These are phyloP conservation scores for Euglossa dilemma DNA, from an alignment of 1,140 invertebrate species.

Conservation along the genomic window DNA sequence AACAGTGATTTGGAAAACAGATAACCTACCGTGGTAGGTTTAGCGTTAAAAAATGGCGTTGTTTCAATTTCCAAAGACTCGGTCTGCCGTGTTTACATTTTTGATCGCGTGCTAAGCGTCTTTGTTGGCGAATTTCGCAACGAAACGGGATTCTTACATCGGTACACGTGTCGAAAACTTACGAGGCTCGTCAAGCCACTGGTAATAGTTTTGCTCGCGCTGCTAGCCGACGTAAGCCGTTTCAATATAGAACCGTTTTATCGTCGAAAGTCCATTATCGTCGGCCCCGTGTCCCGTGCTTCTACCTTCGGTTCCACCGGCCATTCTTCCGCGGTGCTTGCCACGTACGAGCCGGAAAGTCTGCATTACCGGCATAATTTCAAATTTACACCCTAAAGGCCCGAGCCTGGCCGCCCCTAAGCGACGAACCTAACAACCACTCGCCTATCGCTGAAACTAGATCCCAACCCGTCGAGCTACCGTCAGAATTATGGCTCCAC, in stretches of 20 bases:
- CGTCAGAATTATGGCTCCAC: conserved; percentile 6
- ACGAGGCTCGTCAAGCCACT: conserved; percentile 1
- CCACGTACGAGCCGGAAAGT: conserved; percentile 24
- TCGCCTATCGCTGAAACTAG: conserved; percentile 17
- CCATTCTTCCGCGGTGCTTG: conserved; percentile 9
- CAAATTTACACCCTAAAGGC: background rate
- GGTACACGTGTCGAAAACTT: background rate
- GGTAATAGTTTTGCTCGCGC: conserved; percentile 22
- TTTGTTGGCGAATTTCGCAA: background rate
- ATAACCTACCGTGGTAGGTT: too few relatives aligned
- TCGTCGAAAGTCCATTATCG: conserved; percentile 30
- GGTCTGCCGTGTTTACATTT: too few relatives aligned
- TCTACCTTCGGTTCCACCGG: background rate
- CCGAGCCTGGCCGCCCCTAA: background rate
- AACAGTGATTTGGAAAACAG: too few relatives aligned
- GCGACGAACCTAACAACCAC: conserved; percentile 31
- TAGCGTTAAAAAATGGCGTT: too few relatives aligned
- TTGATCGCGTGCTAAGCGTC: too few relatives aligned
- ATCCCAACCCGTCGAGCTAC: conserved; percentile 3
- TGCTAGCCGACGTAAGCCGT: conserved; percentile 17
- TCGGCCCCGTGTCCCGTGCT: background rate
- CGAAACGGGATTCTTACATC: background rate
- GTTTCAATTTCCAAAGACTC: too few relatives aligned
- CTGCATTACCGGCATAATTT: conserved; percentile 27
- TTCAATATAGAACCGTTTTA: conserved; percentile 22